Percentiles rank a stretch among this genome's conserved stretches.
Conservation (phyloP, 2,888 invertebrate species). For the Eledone cirrhosa region DNA sequence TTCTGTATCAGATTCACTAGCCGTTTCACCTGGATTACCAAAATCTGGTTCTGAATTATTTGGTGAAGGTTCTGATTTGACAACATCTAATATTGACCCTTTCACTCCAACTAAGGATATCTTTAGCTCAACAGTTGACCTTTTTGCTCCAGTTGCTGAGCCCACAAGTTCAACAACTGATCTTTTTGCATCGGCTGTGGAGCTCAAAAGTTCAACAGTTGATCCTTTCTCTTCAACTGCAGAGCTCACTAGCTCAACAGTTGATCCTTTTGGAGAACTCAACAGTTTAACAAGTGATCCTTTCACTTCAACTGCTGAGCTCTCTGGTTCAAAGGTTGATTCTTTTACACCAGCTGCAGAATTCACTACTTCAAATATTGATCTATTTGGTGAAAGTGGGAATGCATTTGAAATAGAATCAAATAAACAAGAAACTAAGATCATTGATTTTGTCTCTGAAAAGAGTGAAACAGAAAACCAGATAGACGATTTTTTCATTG, state of each 20-base stretch:
- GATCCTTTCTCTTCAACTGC: slow-evolving; percentile 2
- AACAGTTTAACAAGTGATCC: neutral
- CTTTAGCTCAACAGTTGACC: neutral
- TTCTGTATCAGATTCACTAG: too few relatives aligned
- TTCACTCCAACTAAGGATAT: slow-evolving; percentile 3
- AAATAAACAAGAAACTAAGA: too few relatives aligned
- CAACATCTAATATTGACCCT: neutral
- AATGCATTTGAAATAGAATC: too few relatives aligned
- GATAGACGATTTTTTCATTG: too few relatives aligned
- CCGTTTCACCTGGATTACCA: too few relatives aligned
- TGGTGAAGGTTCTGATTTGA: neutral
- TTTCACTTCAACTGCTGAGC: neutral
- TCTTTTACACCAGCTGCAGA: neutral
- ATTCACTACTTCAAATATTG: too few relatives aligned
- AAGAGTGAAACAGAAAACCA: too few relatives aligned
- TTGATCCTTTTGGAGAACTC: neutral
- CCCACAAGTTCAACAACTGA: neutral
- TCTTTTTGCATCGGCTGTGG: neutral
- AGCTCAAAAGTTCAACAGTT: neutral
- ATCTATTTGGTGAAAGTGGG: too few relatives aligned
- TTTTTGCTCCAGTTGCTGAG: neutral
- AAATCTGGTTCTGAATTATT: too few relatives aligned
- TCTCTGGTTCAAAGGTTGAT: neutral
- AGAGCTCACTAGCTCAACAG: neutral
- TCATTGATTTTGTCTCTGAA: too few relatives aligned